A percentile compares a stretch with the other conserved stretches of the same genome.
Evolutionary conservation across 2,888 invertebrate species (phyloP).

Genomic region (Adineta ricciae): DNA sequence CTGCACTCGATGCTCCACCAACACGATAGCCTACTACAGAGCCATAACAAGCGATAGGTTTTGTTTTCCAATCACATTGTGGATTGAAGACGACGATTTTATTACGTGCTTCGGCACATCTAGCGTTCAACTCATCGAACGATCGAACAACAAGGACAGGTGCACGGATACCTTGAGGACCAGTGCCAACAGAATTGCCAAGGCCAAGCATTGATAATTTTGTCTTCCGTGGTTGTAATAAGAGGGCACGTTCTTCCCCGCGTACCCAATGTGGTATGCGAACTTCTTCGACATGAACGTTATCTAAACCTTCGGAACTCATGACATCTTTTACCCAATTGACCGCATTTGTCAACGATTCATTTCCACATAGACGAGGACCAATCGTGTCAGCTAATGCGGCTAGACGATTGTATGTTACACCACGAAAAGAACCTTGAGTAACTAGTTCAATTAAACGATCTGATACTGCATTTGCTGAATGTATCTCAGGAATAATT

Average conservation of each 20-base stretch:
- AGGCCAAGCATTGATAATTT: constrained; percentile 62
- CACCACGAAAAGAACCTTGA: not conserved
- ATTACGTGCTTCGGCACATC: constrained; percentile 55
- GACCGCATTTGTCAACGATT: constrained; percentile 39
- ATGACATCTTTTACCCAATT: not conserved
- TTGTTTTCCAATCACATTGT: constrained; percentile 37
- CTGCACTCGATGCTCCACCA: constrained; percentile 61
- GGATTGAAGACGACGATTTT: constrained; percentile 68
- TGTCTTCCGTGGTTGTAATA: constrained; percentile 60
- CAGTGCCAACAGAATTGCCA: constrained; percentile 63
- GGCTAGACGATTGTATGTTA: constrained; percentile 5
- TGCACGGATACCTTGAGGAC: constrained; percentile 62
- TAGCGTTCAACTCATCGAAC: constrained; percentile 59
- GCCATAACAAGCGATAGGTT: constrained; percentile 56
- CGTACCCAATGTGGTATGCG: constrained; percentile 49
- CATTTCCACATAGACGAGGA: constrained; percentile 5
- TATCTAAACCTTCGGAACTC: not conserved
- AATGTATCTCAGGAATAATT: not conserved
- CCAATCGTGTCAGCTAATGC: not conserved
- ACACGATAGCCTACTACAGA: constrained; percentile 60
- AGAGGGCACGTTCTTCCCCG: constrained; percentile 60
- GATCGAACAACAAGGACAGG: constrained; percentile 63
- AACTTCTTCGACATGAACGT: not conserved
- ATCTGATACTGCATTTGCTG: not conserved
- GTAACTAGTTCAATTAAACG: not conserved